A percentile compares a stretch with the other conserved stretches of the same genome.
These are phyloP conservation scores for Actinia tenebrosa DNA, from an alignment of 64 coral and sea anemone species.

Conservation along the genomic window DNA sequence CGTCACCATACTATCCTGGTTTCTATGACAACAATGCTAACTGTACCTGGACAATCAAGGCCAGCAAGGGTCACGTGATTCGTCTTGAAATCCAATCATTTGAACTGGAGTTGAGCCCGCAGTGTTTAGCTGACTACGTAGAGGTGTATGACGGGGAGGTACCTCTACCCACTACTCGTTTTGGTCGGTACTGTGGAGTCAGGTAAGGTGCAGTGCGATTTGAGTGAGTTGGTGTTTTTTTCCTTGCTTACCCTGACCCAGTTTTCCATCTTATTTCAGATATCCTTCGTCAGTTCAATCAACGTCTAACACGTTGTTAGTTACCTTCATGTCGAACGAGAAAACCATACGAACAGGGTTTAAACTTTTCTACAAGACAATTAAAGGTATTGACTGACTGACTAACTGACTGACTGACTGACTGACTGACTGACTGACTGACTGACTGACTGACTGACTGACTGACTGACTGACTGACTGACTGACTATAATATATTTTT, in stretches of 20 bases:
- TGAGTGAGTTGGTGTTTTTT: background rate
- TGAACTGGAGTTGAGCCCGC: slow-evolving; percentile 20
- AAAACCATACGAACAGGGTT: slow-evolving; percentile 9
- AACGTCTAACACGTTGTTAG: slow-evolving; percentile 1
- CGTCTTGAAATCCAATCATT: slow-evolving; percentile 50
- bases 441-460: too few relatives aligned
- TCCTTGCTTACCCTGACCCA: too few relatives aligned
- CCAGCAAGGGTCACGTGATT: slow-evolving; percentile 25
- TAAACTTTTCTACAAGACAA: background rate
- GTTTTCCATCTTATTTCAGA: background rate
- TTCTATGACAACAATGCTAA: slow-evolving; percentile 42
- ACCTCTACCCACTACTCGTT: background rate
- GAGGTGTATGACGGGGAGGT: slow-evolving; percentile 24
- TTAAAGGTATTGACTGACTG: background rate
- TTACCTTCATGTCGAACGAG: slow-evolving; percentile 20
- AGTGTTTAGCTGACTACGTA: slow-evolving; percentile 43
- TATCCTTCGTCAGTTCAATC: slow-evolving; percentile 5
- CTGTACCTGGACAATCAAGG: slow-evolving; percentile 39
- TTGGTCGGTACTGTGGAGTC: slow-evolving; percentile 34
- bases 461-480: too few relatives aligned
- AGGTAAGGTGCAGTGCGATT: background rate
- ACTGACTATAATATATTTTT: too few relatives aligned
- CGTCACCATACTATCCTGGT: slow-evolving; percentile 46
- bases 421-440: too few relatives aligned
- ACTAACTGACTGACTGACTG: background rate